Base-by-base conservation (phyloP, 2,888 invertebrate species). In the Lochmaea capreae region DNA sequence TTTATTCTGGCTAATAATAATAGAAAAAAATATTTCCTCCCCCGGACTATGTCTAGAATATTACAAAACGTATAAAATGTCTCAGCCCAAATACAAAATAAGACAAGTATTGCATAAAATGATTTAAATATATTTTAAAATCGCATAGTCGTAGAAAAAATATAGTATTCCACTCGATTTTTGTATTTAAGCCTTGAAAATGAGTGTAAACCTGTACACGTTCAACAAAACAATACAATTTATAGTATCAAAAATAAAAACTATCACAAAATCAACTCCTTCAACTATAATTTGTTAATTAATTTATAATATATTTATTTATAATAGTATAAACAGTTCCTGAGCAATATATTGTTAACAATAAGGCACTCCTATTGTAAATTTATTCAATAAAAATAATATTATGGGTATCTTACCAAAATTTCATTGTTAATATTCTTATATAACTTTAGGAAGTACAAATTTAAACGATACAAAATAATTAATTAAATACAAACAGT, bases 191-290 rank as follows among this genome's bases (percentile, higher is more conserved):
- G 54, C 16, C 18, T 54, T 16, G 10, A 10, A 18, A 18, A 54
- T 54, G 6, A 16, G n/a, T 54, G n/a, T 54, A 16, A n/a, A n/a
- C 16, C 3, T 18, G 1, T n/a, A 54, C 9, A 54, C 11, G 2
- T n/a, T 54, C 9, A 16, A 52, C 52, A 54, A 54, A 54, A 54
- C 10, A 59, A 52, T 58, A 42, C 11, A 22, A 39, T 39, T 39
- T 67, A 22, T 14, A 62, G 39, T 67, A 67, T 67, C 67, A 67
- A 67, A 67, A 67, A 67, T 67, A 67, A 22, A 67, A 67, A 33
- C 67, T 67, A 67, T 67, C 67, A 67, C 67, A 67, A 57, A 43
- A n/a, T 58, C 16, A 66, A 57, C 11, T 9, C 39, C 54, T 18
- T 10, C 18, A 54, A 49, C 49, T n/a, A n/a, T n/a, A n/a, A 54